Evolutionary conservation across 1,140 invertebrate species (phyloP).

Genomic region (Himalopsyche phryganea): DNA sequence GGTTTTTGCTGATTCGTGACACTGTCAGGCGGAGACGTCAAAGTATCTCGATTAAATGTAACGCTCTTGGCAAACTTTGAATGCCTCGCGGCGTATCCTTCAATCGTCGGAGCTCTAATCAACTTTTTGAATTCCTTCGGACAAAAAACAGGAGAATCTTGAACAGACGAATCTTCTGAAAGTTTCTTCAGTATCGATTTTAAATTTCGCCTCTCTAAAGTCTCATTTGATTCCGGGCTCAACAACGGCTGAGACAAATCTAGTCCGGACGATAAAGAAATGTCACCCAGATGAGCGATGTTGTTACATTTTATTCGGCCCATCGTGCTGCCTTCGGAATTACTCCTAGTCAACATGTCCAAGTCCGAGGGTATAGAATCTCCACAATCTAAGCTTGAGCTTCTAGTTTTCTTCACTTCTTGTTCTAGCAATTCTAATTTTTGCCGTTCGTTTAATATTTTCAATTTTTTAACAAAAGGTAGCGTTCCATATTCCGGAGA

Average conservation of each 20-base stretch:
- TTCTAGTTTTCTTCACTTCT: conserved; percentile 65
- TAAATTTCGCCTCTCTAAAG: conserved; percentile 71
- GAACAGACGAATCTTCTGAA: conserved; percentile 58
- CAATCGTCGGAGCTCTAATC: conserved; percentile 75
- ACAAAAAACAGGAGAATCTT: conserved; percentile 45
- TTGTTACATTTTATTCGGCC: conserved; percentile 25
- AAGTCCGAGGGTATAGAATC: conserved; percentile 55
- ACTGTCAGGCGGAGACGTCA: conserved; percentile 71
- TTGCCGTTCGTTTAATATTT: conserved; percentile 83
- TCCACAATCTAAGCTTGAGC: conserved; percentile 75
- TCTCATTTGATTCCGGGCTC: conserved; percentile 77
- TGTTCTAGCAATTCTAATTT: conserved; percentile 75
- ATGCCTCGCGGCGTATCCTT: conserved; percentile 82
- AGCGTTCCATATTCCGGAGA: conserved; percentile 85
- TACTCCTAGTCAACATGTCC: conserved; percentile 63
- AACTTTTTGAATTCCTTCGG: conserved; percentile 61
- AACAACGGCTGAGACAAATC: conserved; percentile 48
- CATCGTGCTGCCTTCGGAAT: conserved; percentile 59
- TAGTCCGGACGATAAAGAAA: conserved; percentile 28
- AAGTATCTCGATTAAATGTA: conserved; percentile 79
- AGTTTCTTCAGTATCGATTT: conserved; percentile 84
- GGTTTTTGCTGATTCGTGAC: conserved; percentile 38
- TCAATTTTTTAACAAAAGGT: conserved; percentile 83
- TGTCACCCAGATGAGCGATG: not conserved
- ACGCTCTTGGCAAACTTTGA: conserved; percentile 85